phyloP scores from a whole-genome alignment of 2,797 vertebrate species.

The Fistularia commersonii region DNA sequence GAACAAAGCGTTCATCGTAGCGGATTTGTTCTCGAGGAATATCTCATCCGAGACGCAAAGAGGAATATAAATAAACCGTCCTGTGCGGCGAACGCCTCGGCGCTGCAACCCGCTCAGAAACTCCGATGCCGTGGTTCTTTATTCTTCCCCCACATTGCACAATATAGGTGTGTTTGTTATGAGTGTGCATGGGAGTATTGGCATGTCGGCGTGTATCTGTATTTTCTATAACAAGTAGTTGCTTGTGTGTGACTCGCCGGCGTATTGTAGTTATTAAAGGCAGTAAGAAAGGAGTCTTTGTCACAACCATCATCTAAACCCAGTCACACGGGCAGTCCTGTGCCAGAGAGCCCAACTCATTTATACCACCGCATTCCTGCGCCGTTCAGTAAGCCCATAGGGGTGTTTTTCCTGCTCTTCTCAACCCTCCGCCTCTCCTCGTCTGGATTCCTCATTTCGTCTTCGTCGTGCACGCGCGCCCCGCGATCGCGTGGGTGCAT shows the following conservation, averaged over 20 bases:
- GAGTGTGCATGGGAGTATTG: conserved; percentile 9
- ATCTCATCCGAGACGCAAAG: too few species aligned
- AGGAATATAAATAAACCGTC: too few species aligned
- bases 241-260: conserved; percentile 59
- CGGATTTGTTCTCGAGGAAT: too few species aligned
- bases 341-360: conserved; percentile 76
- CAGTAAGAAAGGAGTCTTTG: conserved; percentile 84
- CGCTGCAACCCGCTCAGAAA: too few species aligned
- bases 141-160: too few species aligned
- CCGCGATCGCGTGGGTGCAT: too few species aligned
- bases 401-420: conserved; percentile 36
- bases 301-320: conserved; percentile 72
- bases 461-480: neutral
- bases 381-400: conserved; percentile 70
- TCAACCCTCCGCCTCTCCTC: conserved; percentile 14
- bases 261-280: conserved; percentile 71
- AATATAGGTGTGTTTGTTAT: conserved; percentile 16
- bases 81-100: too few species aligned
- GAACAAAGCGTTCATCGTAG: too few species aligned
- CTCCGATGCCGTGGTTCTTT: too few species aligned
- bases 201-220: conserved; percentile 26
- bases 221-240: conserved; percentile 62
- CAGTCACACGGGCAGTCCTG: conserved; percentile 77
- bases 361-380: conserved; percentile 77
- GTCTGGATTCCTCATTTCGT: conserved; percentile 2